These are phyloP conservation scores for Cosmia trapezina DNA, from an alignment of 2,888 invertebrate species.

Conservation along the genomic window DNA sequence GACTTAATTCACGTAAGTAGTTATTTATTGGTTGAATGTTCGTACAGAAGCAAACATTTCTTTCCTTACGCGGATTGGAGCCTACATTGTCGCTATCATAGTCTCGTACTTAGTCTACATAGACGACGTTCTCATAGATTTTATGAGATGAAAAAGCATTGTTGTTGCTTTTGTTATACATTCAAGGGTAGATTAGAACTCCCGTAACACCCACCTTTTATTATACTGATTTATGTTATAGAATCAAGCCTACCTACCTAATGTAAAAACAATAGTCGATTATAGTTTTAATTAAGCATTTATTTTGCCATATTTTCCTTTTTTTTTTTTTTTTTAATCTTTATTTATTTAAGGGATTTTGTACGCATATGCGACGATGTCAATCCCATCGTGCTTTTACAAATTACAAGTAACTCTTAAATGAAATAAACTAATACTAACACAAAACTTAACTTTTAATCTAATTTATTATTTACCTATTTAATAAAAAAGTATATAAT, in stretches of 20 bases:
- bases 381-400: no score
- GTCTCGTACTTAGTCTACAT: neutral
- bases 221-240: neutral
- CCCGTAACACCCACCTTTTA: neutral
- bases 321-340: no score
- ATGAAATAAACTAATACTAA: no score
- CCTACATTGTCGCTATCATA: neutral
- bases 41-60: no score
- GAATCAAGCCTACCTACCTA: neutral
- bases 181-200: neutral
- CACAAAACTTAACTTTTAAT: no score
- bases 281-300: neutral
- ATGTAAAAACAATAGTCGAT: neutral
- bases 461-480: no score
- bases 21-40: neutral
- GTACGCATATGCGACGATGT: no score
- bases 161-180: neutral
- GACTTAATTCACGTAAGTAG: neutral
- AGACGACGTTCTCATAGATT: neutral
- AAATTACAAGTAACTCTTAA: no score
- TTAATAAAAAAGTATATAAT: no score
- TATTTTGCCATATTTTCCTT: neutral
- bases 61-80: neutral
- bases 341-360: no score
- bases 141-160: neutral